A percentile compares a stretch with the other conserved stretches of the same genome.
Conservation (phyloP, 2,797 vertebrate genomes). For the Gephyroberyx darwinii region DNA sequence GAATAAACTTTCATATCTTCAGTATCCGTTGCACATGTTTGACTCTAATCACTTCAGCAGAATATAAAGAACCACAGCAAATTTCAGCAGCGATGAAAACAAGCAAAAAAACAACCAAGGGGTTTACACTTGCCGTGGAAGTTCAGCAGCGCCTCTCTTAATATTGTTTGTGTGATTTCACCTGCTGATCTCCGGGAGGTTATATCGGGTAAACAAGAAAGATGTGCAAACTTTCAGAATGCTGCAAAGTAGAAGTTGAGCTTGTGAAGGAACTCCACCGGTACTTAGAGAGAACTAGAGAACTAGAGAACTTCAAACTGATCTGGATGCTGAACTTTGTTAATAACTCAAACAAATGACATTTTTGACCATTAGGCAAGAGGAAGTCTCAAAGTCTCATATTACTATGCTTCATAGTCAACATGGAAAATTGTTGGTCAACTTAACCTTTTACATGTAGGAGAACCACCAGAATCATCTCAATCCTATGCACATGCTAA, state of each 20-base stretch:
- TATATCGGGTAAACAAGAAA: conserved; percentile 21
- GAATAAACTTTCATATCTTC: neutral
- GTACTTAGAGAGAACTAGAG: too few relatives aligned
- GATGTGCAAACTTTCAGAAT: conserved; percentile 4
- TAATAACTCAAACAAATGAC: too few relatives aligned
- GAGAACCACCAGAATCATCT: too few relatives aligned
- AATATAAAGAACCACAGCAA: neutral
- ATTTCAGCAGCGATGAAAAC: neutral
- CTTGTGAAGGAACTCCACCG: conserved; percentile 23
- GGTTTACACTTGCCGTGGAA: neutral
- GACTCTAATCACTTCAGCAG: neutral
- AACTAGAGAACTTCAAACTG: neutral
- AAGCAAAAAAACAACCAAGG: neutral
- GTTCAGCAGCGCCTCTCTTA: conserved; percentile 23
- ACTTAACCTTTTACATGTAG: too few relatives aligned
- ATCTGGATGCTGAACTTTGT: neutral
- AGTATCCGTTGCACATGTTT: neutral
- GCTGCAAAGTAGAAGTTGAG: conserved; percentile 4
- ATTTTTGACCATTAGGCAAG: neutral
- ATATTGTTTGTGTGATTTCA: conserved; percentile 28
- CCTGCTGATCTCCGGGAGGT: conserved; percentile 8
- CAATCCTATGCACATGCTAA: too few relatives aligned
- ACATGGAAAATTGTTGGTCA: too few relatives aligned
- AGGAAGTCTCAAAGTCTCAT: neutral
- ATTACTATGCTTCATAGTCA: neutral